Evolutionary conservation across 2,797 vertebrate genomes (phyloP).

Genomic region (Melanotaenia nigrans): DNA sequence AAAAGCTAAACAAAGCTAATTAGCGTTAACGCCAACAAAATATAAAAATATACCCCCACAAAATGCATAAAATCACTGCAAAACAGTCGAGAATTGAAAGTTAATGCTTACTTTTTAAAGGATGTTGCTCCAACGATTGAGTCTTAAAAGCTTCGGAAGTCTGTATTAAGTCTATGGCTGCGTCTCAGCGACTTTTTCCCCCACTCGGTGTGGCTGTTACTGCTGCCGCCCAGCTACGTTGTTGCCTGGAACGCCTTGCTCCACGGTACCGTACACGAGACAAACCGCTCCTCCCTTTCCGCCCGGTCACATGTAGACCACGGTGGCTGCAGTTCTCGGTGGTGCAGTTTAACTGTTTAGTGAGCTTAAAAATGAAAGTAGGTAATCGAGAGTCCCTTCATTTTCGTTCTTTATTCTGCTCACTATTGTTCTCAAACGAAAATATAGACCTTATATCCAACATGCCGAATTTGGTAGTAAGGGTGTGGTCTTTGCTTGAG

Average conservation of each 20-base stretch:
- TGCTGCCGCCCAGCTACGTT: constrained; percentile 8
- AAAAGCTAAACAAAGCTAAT: constrained; percentile 6
- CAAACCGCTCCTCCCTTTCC: constrained; percentile 55
- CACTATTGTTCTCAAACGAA: neutral
- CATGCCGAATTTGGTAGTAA: constrained; percentile 54
- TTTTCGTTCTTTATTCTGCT: too few relatives aligned
- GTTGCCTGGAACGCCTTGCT: constrained; percentile 43
- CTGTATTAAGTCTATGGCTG: neutral
- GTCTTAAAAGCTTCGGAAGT: neutral
- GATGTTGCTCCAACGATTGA: neutral
- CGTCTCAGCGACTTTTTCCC: neutral
- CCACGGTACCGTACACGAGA: constrained; percentile 80
- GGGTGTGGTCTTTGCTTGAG: constrained; percentile 45
- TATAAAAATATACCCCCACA: neutral
- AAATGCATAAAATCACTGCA: neutral
- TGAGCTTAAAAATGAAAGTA: rapidly evolving
- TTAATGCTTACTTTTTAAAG: constrained; percentile 18
- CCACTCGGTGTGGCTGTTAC: neutral
- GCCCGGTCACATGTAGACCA: constrained; percentile 62
- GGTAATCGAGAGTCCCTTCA: rapidly evolving
- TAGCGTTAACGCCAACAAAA: neutral
- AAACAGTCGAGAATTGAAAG: neutral
- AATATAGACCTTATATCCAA: neutral
- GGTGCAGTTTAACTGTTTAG: neutral
- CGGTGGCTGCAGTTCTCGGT: constrained; percentile 21